Evolutionary conservation across 1,140 invertebrate species (phyloP).

Genomic region (Diorhabda carinulata): DNA sequence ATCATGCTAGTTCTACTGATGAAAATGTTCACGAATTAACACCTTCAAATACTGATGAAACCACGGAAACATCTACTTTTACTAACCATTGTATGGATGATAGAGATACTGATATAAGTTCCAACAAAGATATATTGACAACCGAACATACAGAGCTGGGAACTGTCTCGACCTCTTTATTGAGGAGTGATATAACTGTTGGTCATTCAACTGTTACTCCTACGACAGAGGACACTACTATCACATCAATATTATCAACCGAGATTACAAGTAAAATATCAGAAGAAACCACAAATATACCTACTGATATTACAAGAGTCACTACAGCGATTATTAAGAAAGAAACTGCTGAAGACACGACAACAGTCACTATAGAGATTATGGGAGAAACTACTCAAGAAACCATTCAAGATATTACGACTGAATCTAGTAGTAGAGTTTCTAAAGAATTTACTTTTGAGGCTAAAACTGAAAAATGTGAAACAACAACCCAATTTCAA

Average conservation of each 20-base stretch:
- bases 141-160: too few relatives aligned
- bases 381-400: conserved; percentile 6
- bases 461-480: not conserved
- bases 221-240: not conserved
- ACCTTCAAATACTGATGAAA: too few relatives aligned
- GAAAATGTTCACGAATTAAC: too few relatives aligned
- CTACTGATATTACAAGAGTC: conserved; percentile 2
- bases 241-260: too few relatives aligned
- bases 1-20: not conserved
- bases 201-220: not conserved
- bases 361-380: conserved; percentile 9
- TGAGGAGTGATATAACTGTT: not conserved
- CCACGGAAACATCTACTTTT: too few relatives aligned
- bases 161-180: too few relatives aligned
- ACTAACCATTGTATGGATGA: too few relatives aligned
- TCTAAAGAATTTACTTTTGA: conserved; percentile 12
- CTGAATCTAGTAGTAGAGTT: conserved; percentile 5
- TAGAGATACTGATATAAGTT: too few relatives aligned
- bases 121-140: too few relatives aligned
- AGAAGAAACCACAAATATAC: conserved; percentile 10
- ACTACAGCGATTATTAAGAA: conserved; percentile 6
- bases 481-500: not conserved
- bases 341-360: conserved; percentile 10
- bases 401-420: not conserved
- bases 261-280: too few relatives aligned